phyloP scores from a whole-genome alignment of 2,113 vertebrate genomes.

The Cyphomyrus discorhynchus region DNA sequence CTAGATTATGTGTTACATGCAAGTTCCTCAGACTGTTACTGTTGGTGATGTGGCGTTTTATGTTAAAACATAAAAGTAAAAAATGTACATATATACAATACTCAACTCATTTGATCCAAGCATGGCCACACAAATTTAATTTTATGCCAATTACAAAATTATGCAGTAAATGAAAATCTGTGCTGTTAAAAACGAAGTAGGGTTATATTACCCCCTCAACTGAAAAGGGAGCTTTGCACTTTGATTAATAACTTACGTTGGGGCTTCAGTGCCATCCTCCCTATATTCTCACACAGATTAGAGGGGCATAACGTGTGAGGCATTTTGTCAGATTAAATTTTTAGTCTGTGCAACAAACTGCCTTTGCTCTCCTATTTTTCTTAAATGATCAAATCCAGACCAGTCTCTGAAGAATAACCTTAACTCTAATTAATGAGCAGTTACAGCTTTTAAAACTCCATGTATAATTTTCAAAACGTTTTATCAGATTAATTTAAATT shows the following conservation, averaged over 20 bases:
- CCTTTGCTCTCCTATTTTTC: background rate
- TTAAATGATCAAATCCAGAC: background rate
- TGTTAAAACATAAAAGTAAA: too few relatives aligned
- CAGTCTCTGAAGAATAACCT: background rate
- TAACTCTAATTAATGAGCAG: background rate
- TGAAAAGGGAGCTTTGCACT: background rate
- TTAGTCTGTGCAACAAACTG: background rate
- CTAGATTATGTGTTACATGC: too few relatives aligned
- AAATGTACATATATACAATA: too few relatives aligned
- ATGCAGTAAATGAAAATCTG: too few relatives aligned
- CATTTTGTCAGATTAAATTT: background rate
- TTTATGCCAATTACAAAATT: too few relatives aligned
- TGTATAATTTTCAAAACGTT: background rate
- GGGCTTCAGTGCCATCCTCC: background rate
- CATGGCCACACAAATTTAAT: background rate
- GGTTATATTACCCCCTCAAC: background rate
- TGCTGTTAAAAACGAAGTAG: too few relatives aligned
- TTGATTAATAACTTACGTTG: background rate
- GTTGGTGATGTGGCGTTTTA: too few relatives aligned
- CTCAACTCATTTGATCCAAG: too few relatives aligned
- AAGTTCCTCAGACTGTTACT: too few relatives aligned
- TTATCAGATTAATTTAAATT: background rate
- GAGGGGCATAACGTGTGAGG: background rate
- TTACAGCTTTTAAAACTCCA: background rate
- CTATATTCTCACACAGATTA: background rate